Evolutionary conservation across 2,888 invertebrate species (phyloP).

Genomic region (Apamea monoglypha): DNA sequence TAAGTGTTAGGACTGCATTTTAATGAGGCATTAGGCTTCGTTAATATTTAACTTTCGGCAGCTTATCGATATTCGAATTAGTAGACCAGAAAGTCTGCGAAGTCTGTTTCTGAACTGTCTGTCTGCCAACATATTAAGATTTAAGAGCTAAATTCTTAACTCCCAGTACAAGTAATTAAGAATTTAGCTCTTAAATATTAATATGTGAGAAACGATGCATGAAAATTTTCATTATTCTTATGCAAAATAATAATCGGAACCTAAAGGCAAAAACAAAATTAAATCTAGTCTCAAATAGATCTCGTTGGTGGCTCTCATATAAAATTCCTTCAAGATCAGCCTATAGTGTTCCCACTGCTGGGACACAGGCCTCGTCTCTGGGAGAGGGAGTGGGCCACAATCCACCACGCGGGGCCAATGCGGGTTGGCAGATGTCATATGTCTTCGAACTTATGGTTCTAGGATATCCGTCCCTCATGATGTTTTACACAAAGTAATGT

Average conservation of each 20-base stretch:
- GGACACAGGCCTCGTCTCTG: no score
- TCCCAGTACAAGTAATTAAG: no score
- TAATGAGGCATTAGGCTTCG: constrained; percentile 12
- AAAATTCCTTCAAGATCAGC: not conserved
- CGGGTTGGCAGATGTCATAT: no score
- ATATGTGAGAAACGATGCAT: not conserved
- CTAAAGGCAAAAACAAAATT: not conserved
- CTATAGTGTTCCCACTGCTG: no score
- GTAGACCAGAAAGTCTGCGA: not conserved
- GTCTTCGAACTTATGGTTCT: no score
- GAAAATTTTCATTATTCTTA: not conserved
- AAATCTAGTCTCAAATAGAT: not conserved
- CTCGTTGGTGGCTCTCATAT: not conserved
- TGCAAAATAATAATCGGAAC: not conserved
- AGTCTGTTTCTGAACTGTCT: not conserved
- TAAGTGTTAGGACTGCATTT: constrained; percentile 8
- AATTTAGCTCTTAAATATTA: not conserved
- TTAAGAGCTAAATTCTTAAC: no score
- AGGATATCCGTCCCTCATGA: no score
- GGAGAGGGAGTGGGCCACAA: no score
- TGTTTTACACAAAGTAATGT: no score
- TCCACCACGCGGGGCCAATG: no score
- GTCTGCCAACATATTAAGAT: no score
- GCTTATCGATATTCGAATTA: not conserved
- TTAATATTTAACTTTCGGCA: constrained; percentile 13